These are phyloP conservation scores for Platorchestia sp. DNA, from an alignment of 1,140 invertebrate species.

Conservation along the genomic window DNA sequence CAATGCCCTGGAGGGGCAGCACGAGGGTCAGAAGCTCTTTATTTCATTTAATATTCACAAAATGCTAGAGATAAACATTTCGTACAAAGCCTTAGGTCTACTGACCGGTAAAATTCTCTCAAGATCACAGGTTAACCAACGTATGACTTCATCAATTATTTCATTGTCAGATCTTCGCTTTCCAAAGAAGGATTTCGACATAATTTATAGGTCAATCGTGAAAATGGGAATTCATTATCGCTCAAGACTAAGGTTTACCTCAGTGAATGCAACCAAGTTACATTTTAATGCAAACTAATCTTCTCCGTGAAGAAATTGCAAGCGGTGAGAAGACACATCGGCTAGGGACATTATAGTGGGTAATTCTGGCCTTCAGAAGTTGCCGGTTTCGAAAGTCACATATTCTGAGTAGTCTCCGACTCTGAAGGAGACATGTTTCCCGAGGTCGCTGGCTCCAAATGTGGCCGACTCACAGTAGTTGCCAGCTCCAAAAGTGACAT, in stretches of 20 bases:
- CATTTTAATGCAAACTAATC: not conserved
- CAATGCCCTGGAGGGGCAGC: not conserved
- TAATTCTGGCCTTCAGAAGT: too few relatives aligned
- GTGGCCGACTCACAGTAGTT: too few relatives aligned
- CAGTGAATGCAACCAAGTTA: not conserved
- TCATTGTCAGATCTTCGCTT: not conserved
- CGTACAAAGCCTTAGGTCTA: not conserved
- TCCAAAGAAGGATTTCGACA: not conserved
- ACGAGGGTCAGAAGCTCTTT: not conserved
- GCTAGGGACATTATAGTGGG: too few relatives aligned
- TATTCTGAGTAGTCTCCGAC: too few relatives aligned
- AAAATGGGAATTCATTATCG: not conserved
- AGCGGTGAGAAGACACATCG: not conserved
- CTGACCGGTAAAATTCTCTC: not conserved
- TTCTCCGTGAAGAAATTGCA: not conserved
- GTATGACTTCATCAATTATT: not conserved
- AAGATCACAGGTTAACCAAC: not conserved
- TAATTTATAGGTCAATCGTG: not conserved
- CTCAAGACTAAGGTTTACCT: not conserved
- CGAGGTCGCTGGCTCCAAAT: too few relatives aligned
- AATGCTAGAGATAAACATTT: not conserved
- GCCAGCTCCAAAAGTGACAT: too few relatives aligned
- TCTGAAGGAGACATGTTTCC: too few relatives aligned
- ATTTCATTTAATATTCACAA: not conserved
- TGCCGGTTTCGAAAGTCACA: too few relatives aligned